Base-by-base conservation (phyloP, 2,797 vertebrate species). In the Melanotaenia trifasciata region DNA sequence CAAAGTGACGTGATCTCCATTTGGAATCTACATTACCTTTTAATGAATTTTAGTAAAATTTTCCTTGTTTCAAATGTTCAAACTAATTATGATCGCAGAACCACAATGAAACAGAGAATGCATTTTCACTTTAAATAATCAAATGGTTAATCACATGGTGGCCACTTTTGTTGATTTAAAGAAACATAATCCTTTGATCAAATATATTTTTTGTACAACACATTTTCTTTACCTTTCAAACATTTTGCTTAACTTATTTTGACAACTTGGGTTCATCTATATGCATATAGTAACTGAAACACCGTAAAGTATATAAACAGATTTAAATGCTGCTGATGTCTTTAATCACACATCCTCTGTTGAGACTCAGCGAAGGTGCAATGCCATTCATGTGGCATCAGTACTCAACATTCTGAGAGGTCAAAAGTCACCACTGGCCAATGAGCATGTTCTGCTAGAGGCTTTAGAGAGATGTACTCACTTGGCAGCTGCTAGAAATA, bases 321-420 rank as follows among this genome's bases (percentile, higher is more conserved):
- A 30, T 67, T 59, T 51, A 65, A 67, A 30, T 68, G 66, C 28
- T 63, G 53, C 53, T 43, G 63, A 68, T 10, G 22, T 50, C 62
- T 71, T 33, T 64, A 47, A 78, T 84, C 63, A 64, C 81, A 72
- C 76, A 30, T 77, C 67, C 12, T 70, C 59, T 50, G 70, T 58
- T 87, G 78, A 81, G 85, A 86, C 77, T 14, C 22, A 13, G 60
- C 45, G 11, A 30, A 8, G 50, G 74, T 45, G 76, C 16, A 33
- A 69, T 18, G 59, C 53, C 61, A 5, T n/a, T 51, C 65, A 56
- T 67, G 64, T 86, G 56, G 36, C 86, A 66, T 71, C 51, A 5
- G 72, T 60, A 59, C 80, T 84, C 88, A 5, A 92, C 88, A 92
- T 93, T 93, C 91, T 86, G 9, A 50, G 26, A 88, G 89, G 84